Evolutionary conservation across 1,140 invertebrate genomes (phyloP).

Genomic region (Bombus haemorrhoidalis): DNA sequence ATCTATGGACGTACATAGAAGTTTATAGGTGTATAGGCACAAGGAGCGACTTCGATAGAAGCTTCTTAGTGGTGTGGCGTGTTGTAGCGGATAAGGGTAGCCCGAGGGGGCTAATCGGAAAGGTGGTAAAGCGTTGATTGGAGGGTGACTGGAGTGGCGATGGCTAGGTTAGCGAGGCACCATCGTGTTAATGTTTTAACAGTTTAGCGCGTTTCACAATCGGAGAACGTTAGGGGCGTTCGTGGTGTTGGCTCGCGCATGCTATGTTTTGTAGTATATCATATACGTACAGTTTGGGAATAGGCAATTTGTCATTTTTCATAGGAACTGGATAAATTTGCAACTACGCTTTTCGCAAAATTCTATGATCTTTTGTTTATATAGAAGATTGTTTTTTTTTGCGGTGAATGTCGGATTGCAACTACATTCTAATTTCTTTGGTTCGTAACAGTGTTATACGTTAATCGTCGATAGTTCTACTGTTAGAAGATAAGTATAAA

Average conservation of each 20-base stretch:
- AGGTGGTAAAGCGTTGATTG: conserved; percentile 2
- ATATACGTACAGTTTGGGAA: too few relatives aligned
- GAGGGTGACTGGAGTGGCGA: background rate
- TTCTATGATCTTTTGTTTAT: too few relatives aligned
- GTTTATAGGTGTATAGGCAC: background rate
- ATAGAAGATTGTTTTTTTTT: too few relatives aligned
- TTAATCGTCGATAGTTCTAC: background rate
- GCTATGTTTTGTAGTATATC: background rate
- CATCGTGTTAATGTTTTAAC: background rate
- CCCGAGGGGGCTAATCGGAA: background rate
- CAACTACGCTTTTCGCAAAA: too few relatives aligned
- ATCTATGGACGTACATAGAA: too few relatives aligned
- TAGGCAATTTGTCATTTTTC: too few relatives aligned
- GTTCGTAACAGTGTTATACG: too few relatives aligned
- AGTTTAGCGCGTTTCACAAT: background rate
- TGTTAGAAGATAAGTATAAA: background rate
- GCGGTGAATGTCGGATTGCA: too few relatives aligned
- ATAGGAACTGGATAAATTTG: too few relatives aligned
- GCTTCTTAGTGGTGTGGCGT: background rate
- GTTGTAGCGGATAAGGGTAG: background rate
- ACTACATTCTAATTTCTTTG: too few relatives aligned
- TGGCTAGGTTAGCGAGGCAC: background rate
- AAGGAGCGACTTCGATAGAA: background rate
- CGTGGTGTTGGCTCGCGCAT: background rate
- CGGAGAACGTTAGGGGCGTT: background rate